Conservation (phyloP, 2,888 invertebrate genomes). For the Colletes collaris region DNA sequence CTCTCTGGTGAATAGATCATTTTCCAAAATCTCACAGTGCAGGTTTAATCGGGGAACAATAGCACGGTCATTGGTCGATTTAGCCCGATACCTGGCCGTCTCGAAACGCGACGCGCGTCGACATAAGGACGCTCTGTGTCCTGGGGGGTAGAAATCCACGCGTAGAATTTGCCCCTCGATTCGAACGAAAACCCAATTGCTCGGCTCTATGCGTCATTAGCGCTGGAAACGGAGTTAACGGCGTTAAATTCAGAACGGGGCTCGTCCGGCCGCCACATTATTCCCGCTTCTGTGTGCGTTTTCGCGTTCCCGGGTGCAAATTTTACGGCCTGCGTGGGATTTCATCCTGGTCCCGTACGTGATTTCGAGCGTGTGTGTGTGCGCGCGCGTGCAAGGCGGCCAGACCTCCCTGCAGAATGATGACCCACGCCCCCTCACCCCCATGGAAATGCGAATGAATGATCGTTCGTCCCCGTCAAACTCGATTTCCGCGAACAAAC, state of each 20-base stretch:
- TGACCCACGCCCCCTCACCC: conserved; percentile 28
- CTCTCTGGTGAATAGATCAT: conserved; percentile 57
- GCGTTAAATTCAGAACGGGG: conserved; percentile 71
- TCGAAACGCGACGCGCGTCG: conserved; percentile 33
- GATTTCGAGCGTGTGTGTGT: conserved; percentile 13
- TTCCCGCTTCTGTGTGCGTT: conserved; percentile 56
- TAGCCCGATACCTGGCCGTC: not conserved
- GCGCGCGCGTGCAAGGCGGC: conserved; percentile 15
- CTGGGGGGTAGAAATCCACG: conserved; percentile 61
- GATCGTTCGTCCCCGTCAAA: conserved; percentile 65
- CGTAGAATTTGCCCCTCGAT: conserved; percentile 61
- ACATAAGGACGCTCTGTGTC: conserved; percentile 61
- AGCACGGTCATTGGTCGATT: conserved; percentile 45
- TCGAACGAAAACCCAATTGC: conserved; percentile 75
- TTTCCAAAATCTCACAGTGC: conserved; percentile 53
- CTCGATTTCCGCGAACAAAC: conserved; percentile 58
- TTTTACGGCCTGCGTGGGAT: conserved; percentile 15
- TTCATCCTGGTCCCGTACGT: not conserved
- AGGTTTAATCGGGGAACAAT: conserved; percentile 53
- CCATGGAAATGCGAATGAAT: conserved; percentile 67
- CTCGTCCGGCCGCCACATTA: conserved; percentile 74
- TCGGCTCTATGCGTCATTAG: conserved; percentile 78
- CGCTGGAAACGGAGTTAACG: conserved; percentile 77
- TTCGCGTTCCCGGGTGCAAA: conserved; percentile 2
- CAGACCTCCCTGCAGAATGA: conserved; percentile 38